Evolutionary conservation across 1,140 invertebrate genomes (phyloP).

Genomic region (Achatina immaculata): DNA sequence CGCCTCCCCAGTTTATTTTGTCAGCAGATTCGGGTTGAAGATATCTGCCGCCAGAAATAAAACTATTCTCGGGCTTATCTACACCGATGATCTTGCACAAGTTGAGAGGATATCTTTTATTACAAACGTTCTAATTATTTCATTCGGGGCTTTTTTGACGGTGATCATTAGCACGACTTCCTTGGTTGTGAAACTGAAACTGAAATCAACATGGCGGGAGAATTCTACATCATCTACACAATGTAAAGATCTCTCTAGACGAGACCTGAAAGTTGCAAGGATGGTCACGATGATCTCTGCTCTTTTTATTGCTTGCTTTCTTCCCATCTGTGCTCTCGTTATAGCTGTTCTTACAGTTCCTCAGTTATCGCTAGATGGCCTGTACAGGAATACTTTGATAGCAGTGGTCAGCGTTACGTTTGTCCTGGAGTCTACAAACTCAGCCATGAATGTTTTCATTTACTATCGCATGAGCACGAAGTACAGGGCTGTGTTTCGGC

Average conservation of each 20-base stretch:
- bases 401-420: not conserved
- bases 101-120: not conserved
- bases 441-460: conserved; percentile 21
- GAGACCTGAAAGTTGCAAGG: conserved; percentile 16
- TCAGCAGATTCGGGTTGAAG: not conserved
- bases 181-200: not conserved
- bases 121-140: not conserved
- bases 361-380: not conserved
- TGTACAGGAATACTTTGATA: conserved; percentile 11
- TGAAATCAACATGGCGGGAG: not conserved
- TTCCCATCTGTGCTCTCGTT: not conserved
- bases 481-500: not conserved
- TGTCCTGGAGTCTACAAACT: conserved; percentile 17
- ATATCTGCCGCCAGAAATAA: not conserved
- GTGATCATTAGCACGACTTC: not conserved
- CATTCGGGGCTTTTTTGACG: not conserved
- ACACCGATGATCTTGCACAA: not conserved
- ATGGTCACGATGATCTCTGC: conserved; percentile 17
- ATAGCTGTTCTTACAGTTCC: not conserved
- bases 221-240: not conserved
- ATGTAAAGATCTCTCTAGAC: not conserved
- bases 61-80: not conserved
- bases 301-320: conserved; percentile 1
- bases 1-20: not conserved
- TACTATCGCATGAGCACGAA: conserved; percentile 16